Conservation (phyloP, 2,888 invertebrate genomes). For the Spodoptera exigua region DNA sequence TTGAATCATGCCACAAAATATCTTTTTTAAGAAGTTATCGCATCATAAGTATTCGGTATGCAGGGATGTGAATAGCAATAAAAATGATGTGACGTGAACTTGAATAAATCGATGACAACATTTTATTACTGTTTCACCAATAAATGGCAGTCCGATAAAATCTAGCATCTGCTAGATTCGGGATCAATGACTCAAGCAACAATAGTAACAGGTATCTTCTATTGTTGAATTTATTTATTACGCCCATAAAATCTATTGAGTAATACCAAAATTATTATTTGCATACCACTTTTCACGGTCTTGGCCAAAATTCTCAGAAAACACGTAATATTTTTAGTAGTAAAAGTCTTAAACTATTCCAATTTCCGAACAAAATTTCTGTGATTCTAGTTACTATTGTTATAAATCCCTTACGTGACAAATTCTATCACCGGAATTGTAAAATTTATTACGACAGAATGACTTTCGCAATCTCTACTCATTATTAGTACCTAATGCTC, state of each 20-base stretch:
- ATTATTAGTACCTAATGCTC: conserved; percentile 48
- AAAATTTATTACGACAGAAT: conserved; percentile 48
- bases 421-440: conserved; percentile 45
- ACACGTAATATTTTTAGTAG: too few species aligned
- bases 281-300: too few species aligned
- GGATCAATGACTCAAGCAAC: too few species aligned
- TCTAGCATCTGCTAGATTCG: too few species aligned
- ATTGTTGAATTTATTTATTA: too few species aligned
- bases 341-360: too few species aligned
- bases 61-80: conserved; percentile 37
- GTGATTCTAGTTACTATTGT: neutral
- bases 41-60: conserved; percentile 31
- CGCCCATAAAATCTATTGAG: too few species aligned
- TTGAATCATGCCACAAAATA: conserved; percentile 17
- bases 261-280: too few species aligned
- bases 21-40: conserved; percentile 23
- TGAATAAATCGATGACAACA: conserved; percentile 9
- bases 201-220: too few species aligned
- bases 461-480: conserved; percentile 40
- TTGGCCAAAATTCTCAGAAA: too few species aligned
- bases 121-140: conserved; percentile 9
- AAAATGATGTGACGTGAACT: conserved; percentile 15
- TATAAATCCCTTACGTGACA: conserved; percentile 12
- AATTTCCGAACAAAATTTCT: too few species aligned
- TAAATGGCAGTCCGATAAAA: too few species aligned